phyloP scores from a whole-genome alignment of 2,113 vertebrate genomes.

The Gnathonemus echidnorhynchus region DNA sequence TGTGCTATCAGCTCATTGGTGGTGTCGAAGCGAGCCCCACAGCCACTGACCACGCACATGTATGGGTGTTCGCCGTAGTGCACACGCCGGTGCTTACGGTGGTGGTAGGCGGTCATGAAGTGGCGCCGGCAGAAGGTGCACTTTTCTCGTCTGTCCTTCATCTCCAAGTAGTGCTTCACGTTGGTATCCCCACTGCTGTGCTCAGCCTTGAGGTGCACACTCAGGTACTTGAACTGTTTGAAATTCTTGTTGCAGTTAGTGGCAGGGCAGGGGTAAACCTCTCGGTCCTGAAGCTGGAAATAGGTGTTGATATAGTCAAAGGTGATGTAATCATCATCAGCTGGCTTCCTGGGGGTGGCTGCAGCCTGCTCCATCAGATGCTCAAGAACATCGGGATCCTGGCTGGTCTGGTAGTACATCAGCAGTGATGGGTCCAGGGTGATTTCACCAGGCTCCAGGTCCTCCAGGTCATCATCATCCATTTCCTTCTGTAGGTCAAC shows the following conservation, averaged over 20 bases:
- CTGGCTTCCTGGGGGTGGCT: constrained; percentile 40
- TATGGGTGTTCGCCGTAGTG: constrained; percentile 80
- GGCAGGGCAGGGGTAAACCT: constrained; percentile 86
- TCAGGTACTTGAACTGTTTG: constrained; percentile 92
- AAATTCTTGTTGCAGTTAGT: constrained; percentile 79
- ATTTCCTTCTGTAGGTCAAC: constrained; percentile 33
- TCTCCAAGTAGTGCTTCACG: constrained; percentile 81
- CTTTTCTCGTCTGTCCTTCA: constrained; percentile 87
- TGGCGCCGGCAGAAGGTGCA: constrained; percentile 87
- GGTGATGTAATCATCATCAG: constrained; percentile 67
- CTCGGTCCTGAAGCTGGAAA: constrained; percentile 80
- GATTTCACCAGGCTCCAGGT: constrained; percentile 59
- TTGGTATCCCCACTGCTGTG: constrained; percentile 80
- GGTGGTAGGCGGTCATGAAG: constrained; percentile 82
- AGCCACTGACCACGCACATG: constrained; percentile 78
- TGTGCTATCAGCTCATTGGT: constrained; percentile 83
- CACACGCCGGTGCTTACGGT: constrained; percentile 75
- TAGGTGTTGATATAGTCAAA: constrained; percentile 74
- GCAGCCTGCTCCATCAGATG: constrained; percentile 58
- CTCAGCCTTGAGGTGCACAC: constrained; percentile 86
- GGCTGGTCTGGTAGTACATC: constrained; percentile 63
- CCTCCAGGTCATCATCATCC: constrained; percentile 46
- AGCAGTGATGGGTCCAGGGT: constrained; percentile 53
- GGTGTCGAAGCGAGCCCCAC: constrained; percentile 72
- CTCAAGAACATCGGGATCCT: constrained; percentile 60